Conservation (phyloP, 2,888 invertebrate species). For the Nematopogon swammerdamellus region DNA sequence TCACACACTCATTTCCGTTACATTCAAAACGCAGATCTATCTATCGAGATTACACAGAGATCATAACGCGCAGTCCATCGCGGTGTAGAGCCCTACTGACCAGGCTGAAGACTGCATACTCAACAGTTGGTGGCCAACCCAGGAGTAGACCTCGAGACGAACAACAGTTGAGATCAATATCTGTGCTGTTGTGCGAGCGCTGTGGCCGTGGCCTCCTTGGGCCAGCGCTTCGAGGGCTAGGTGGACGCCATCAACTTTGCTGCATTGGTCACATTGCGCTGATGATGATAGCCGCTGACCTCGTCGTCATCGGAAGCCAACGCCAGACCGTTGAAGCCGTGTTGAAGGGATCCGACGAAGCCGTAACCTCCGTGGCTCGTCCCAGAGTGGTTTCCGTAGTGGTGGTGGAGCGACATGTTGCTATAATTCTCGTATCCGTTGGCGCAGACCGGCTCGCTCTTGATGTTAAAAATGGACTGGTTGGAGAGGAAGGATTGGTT, state of each 20-base stretch:
- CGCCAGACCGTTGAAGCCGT: slow-evolving; percentile 26
- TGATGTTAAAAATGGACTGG: slow-evolving; percentile 43
- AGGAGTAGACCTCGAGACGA: too few species aligned
- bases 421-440: slow-evolving; percentile 27
- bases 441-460: slow-evolving; percentile 42
- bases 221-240: slow-evolving; percentile 47
- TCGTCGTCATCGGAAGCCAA: slow-evolving; percentile 49
- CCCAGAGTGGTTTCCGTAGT: slow-evolving; percentile 17
- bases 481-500: slow-evolving; percentile 25
- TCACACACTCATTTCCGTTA: too few species aligned
- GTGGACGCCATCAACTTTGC: slow-evolving; percentile 83
- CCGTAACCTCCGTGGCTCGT: background rate
- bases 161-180: too few species aligned
- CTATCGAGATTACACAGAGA: too few species aligned
- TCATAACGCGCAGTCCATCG: too few species aligned
- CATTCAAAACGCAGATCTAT: too few species aligned
- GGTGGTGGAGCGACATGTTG: slow-evolving; percentile 26
- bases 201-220: too few species aligned
- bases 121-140: too few species aligned
- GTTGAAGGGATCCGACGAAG: slow-evolving; percentile 21
- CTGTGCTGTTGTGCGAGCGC: too few species aligned
- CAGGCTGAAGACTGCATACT: too few species aligned
- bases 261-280: slow-evolving; percentile 81
- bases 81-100: too few species aligned
- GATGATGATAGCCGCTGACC: slow-evolving; percentile 74